Evolutionary conservation across 2,113 vertebrate species (phyloP), one percentile per base, ranked within the genome.

Genomic region (Climacteris rufus): DNA sequence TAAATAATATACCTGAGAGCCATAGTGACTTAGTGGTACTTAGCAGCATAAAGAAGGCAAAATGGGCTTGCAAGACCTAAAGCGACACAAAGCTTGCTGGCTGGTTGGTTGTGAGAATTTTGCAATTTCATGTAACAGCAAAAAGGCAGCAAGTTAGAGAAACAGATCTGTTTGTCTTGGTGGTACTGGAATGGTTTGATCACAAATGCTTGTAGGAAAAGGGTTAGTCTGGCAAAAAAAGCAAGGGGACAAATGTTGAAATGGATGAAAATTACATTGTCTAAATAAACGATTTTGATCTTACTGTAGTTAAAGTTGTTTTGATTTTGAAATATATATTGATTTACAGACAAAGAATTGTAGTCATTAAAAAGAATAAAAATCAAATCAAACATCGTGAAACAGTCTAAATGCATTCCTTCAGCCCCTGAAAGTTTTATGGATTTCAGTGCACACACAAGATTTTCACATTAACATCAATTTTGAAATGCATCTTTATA

Each of bases 1-100:
- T 40, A 52, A 61, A 64, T 65, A 83, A 79, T 71, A 83, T 19
- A 92, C 74, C 54, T 85, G 65, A 65, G 56, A 91, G 50, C 78
- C 23, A 68, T 45, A 65, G 75, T 49, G 65, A 85, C 69, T 84
- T 93, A 49, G 52, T 44, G 30, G 16, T 85, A 72, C 30, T 87
- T 70, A 57, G 35, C 47, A 84, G 42, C 16, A 49, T 39, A 69
- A 80, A 59, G 59, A 89, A 89, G 35, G 30, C 13, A 87, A 83
- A 71, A 50, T 44, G 27, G n/a, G 19, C 56, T 81, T n/a, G n/a
- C 23, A 82, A 94, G 31, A 31, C 47, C 68, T 54, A 66, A 84
- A 69, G 30, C 21, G 23, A 54, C 47, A 75, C 44, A 59, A 80
- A 87, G 9, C 6, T 68, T 79, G 40, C 6, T 52, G 65, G 24